Conservation (phyloP, 2,113 vertebrate genomes). For the Dermatemys mawii region DNA sequence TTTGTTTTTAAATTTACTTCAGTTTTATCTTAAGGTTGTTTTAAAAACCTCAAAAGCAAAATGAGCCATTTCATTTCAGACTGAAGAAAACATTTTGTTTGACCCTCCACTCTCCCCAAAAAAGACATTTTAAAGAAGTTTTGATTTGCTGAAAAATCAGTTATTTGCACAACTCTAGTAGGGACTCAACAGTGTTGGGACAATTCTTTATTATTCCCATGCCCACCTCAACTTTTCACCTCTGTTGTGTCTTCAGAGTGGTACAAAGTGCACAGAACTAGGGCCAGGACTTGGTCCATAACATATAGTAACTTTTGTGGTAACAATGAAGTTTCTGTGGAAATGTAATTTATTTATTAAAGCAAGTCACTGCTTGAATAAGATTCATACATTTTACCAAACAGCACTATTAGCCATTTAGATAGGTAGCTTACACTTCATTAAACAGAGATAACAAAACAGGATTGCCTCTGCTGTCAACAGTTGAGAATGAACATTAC, state of each 20-base stretch:
- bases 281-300: background rate
- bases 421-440: fast-evolving
- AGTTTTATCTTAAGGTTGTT: too few species aligned
- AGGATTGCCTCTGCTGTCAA: background rate
- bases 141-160: background rate
- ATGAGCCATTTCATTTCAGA: too few species aligned
- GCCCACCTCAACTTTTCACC: background rate
- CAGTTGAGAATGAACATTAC: background rate
- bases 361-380: background rate
- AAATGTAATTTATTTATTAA: fast-evolving
- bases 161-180: background rate
- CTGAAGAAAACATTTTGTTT: background rate
- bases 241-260: background rate
- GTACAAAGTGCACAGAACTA: background rate
- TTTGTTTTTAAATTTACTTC: too few species aligned
- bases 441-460: background rate
- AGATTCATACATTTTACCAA: background rate
- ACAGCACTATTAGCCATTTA: background rate
- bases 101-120: too few species aligned
- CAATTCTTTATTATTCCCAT: too few species aligned
- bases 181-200: too few species aligned
- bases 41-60: too few species aligned
- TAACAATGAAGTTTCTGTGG: background rate
- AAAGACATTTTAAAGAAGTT: too few species aligned
- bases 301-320: background rate